Base-by-base conservation (phyloP, 2,113 vertebrate species). In the Piliocolobus tephrosceles region DNA sequence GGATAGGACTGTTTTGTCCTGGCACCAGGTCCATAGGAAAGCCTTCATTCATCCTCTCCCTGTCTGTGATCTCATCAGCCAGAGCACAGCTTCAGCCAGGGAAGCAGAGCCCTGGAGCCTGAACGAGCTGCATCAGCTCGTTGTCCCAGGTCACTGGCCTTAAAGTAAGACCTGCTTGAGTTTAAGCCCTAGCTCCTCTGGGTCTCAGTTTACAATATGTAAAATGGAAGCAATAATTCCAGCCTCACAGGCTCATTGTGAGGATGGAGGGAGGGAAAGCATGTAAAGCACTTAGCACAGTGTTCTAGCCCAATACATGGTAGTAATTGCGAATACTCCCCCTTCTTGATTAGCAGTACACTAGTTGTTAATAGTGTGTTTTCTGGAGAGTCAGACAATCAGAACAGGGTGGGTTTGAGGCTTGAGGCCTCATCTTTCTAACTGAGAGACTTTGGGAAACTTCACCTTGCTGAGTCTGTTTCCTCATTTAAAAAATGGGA, bases 151-250 rank as follows among this genome's bases (percentile, higher is more conserved):
- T 10, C n/a, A 55, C 27, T n/a, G 61, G 40, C 22, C 70, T 78
- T 90, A 72, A 52, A 70, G 32, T 61, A 47, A 88, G 45, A 70
- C 17, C 78, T 57, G 30, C 45, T 50, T 95, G 75, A 43, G 58
- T 85, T 92, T 95, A 91, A 95, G 50, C 17, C 27, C 20, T 20
- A 90, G 76, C 8, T 75, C 23, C 30, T 86, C 23, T 35, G 32
- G 25, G 50, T 30, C 22, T 92, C 55, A 43, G 27, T 96, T 94
- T 96, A 85, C 66, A 93, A 57, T 76, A 70, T 27, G 43, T 82
- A 95, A 93, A 83, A 95, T 70, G 16, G 47, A 95, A 55, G 66
- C 78, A 81, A 64, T 96, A 75, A 88, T 87, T 92, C 30, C 58
- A 84, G 43, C 38, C 35, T 94, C 75, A 85, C 7, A 76, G 57